Evolutionary conservation across 1,140 invertebrate genomes (phyloP).

Genomic region (Tetramorium parvispinum): DNA sequence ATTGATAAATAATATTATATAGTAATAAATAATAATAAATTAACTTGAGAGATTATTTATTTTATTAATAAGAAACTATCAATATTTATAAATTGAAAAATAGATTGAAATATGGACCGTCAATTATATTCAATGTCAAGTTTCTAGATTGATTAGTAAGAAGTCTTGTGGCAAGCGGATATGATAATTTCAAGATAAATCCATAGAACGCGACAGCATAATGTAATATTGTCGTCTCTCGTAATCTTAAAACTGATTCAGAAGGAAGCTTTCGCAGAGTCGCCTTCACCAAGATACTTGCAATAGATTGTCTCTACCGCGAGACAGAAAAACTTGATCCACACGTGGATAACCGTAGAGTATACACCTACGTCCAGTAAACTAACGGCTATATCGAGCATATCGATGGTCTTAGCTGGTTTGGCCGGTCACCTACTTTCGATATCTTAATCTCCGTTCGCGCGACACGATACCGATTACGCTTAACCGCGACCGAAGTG

Average conservation of each 20-base stretch:
- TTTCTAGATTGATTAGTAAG: not conserved
- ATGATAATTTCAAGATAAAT: constrained; percentile 8
- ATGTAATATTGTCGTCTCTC: not conserved
- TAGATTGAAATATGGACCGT: no score
- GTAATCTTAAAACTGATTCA: not conserved
- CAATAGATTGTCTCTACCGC: not conserved
- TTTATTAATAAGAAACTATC: not conserved
- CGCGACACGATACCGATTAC: constrained; percentile 63
- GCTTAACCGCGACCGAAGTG: constrained; percentile 51
- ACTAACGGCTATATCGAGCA: constrained; percentile 72
- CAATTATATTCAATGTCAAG: not conserved
- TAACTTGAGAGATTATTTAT: not conserved
- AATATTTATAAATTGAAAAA: not conserved
- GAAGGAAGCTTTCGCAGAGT: not conserved
- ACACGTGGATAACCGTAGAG: constrained; percentile 19
- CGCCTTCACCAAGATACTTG: not conserved
- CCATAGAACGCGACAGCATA: not conserved
- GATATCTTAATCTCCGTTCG: constrained; percentile 64
- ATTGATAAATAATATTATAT: constrained; percentile 8
- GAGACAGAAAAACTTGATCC: constrained; percentile 38
- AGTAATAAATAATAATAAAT: not conserved
- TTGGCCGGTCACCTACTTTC: constrained; percentile 75
- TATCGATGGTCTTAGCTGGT: constrained; percentile 65
- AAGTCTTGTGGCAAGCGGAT: not conserved
- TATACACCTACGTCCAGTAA: constrained; percentile 63